phyloP scores from a whole-genome alignment of 2,888 invertebrate species.

The Bombylius major region DNA sequence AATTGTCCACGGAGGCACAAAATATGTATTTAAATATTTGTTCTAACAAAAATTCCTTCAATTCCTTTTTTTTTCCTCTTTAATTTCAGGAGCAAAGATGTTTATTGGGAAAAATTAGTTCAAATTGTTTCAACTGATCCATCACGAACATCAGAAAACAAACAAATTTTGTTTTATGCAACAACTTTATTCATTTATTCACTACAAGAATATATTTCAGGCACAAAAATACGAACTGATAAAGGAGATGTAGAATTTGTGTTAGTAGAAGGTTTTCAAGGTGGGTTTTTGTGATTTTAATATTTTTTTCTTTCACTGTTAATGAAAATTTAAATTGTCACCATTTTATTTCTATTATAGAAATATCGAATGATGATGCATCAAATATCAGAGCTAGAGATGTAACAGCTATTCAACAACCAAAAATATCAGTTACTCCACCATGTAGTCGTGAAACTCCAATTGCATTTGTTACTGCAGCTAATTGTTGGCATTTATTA shows the following conservation, averaged over 20 bases:
- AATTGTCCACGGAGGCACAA: too few relatives aligned
- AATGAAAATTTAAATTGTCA: too few relatives aligned
- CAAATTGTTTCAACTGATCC: conserved; percentile 34
- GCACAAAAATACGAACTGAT: conserved; percentile 36
- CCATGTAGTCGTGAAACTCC: conserved; percentile 45
- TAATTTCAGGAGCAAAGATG: conserved; percentile 44
- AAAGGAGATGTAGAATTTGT: conserved; percentile 38
- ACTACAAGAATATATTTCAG: conserved; percentile 54
- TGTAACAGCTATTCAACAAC: conserved; percentile 33
- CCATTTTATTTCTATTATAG: background rate
- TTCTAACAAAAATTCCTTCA: background rate
- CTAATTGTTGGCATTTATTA: conserved; percentile 77
- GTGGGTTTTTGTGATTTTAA: conserved; percentile 7
- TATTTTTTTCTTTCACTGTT: too few relatives aligned
- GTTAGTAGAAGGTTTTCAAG: conserved; percentile 39
- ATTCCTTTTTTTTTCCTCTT: background rate
- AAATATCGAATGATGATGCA: background rate
- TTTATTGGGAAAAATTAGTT: conserved; percentile 61
- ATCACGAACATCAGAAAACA: conserved; percentile 44
- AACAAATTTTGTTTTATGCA: conserved; percentile 62
- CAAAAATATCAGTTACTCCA: conserved; percentile 37
- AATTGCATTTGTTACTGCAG: conserved; percentile 66
- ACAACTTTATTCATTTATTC: conserved; percentile 61
- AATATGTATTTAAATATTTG: background rate
- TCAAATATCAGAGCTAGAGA: background rate